phyloP scores from a whole-genome alignment of 2,113 vertebrate species.

The Oryzias woworae region DNA sequence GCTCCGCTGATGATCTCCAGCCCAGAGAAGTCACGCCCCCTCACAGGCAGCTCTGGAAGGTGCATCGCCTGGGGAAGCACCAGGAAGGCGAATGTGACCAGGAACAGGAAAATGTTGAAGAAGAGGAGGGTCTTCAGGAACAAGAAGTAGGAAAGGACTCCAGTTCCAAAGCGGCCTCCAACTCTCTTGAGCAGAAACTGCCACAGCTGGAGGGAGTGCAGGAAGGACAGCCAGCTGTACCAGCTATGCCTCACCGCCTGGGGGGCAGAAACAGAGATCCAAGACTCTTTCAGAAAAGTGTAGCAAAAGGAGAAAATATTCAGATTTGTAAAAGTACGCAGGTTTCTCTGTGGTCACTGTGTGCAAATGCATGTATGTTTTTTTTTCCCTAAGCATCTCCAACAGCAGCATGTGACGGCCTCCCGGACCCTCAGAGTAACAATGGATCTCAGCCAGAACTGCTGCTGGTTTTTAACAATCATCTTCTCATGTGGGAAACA shows the following conservation, averaged over 20 bases:
- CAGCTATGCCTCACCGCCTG: slow-evolving; percentile 79
- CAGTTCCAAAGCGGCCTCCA: slow-evolving; percentile 87
- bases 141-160: slow-evolving; percentile 92
- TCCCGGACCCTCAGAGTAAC: too few relatives aligned
- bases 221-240: slow-evolving; percentile 80
- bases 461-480: too few relatives aligned
- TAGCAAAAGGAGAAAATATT: too few relatives aligned
- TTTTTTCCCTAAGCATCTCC: too few relatives aligned
- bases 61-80: slow-evolving; percentile 80
- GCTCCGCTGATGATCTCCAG: slow-evolving; percentile 87
- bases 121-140: slow-evolving; percentile 88
- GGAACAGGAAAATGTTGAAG: slow-evolving; percentile 83
- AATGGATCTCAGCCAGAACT: too few relatives aligned
- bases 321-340: too few relatives aligned
- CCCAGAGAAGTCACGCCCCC: slow-evolving; percentile 60
- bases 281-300: not conserved
- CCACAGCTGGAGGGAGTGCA: slow-evolving; percentile 81
- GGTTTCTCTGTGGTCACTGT: too few relatives aligned
- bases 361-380: too few relatives aligned
- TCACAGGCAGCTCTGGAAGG: slow-evolving; percentile 19
- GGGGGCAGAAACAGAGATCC: not conserved
- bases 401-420: too few relatives aligned
- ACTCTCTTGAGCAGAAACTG: slow-evolving; percentile 86
- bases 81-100: slow-evolving; percentile 79
- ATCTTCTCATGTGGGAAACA: too few relatives aligned